Percentiles rank a stretch among this genome's conserved stretches.
phyloP scores from a whole-genome alignment of 2,888 invertebrate genomes.

The Mesorhabditis spiculigera region DNA sequence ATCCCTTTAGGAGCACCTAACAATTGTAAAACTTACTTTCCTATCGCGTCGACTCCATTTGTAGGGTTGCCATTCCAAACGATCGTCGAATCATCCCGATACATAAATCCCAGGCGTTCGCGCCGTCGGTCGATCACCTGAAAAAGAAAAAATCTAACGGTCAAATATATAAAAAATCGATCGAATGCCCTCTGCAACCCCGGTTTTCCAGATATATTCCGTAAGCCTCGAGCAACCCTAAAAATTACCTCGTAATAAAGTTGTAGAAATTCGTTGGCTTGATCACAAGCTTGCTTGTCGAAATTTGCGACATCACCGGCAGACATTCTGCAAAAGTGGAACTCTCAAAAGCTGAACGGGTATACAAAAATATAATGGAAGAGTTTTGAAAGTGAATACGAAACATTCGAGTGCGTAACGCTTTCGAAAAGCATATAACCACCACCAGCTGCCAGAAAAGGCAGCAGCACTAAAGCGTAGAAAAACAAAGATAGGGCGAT shows the following conservation, averaged over 20 bases:
- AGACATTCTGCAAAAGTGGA: neutral
- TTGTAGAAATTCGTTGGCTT: slow-evolving; percentile 81
- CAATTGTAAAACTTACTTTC: slow-evolving; percentile 61
- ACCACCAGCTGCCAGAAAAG: too few species aligned
- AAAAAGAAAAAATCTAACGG: too few species aligned
- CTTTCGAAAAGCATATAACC: too few species aligned
- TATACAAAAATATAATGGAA: too few species aligned
- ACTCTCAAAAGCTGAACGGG: too few species aligned
- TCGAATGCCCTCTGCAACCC: neutral
- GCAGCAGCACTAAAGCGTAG: too few species aligned
- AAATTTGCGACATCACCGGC: neutral
- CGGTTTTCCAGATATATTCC: too few species aligned
- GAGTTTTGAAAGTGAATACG: too few species aligned
- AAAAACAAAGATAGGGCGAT: too few species aligned
- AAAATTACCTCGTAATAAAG: slow-evolving; percentile 73
- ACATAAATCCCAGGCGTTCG: slow-evolving; percentile 34
- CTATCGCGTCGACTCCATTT: slow-evolving; percentile 76
- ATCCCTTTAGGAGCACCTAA: neutral
- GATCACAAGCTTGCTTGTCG: slow-evolving; percentile 17
- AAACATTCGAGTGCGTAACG: too few species aligned
- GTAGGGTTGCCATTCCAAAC: slow-evolving; percentile 90
- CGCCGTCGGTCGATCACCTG: slow-evolving; percentile 75
- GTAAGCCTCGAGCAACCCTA: neutral
- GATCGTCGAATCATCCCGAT: slow-evolving; percentile 70
- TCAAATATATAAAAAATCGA: neutral